A percentile compares a stretch with the other conserved stretches of the same genome.
These are phyloP conservation scores for Microtus agrestis DNA, from an alignment of 2,797 vertebrate genomes.

Conservation along the genomic window DNA sequence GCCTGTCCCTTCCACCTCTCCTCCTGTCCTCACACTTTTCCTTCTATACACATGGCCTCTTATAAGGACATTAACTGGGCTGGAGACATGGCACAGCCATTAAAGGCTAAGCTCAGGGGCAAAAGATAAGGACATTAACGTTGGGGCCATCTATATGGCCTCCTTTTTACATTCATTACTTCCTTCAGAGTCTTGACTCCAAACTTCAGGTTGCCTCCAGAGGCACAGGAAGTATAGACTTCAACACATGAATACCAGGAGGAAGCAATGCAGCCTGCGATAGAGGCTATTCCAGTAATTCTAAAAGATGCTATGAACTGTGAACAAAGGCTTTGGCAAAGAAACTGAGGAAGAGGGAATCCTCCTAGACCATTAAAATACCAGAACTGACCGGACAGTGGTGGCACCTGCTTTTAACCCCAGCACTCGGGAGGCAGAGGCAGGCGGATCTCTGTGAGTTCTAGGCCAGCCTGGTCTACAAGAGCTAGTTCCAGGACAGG, in stretches of 20 bases:
- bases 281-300: background rate
- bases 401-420: no score
- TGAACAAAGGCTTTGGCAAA: background rate
- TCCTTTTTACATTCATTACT: slow-evolving; percentile 29
- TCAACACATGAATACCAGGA: background rate
- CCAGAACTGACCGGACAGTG: background rate
- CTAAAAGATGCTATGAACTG: background rate
- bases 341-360: background rate
- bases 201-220: background rate
- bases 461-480: no score
- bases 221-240: background rate
- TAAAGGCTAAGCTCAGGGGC: background rate
- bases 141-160: background rate
- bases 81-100: background rate
- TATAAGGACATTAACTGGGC: background rate
- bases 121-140: background rate
- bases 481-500: no score
- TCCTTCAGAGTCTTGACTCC: background rate
- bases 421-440: no score
- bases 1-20: background rate
- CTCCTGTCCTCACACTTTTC: background rate
- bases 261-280: background rate
- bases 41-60: background rate
- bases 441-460: no score
- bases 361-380: background rate